Evolutionary conservation across 1,140 invertebrate genomes (phyloP).

Genomic region (Elysia chlorotica): DNA sequence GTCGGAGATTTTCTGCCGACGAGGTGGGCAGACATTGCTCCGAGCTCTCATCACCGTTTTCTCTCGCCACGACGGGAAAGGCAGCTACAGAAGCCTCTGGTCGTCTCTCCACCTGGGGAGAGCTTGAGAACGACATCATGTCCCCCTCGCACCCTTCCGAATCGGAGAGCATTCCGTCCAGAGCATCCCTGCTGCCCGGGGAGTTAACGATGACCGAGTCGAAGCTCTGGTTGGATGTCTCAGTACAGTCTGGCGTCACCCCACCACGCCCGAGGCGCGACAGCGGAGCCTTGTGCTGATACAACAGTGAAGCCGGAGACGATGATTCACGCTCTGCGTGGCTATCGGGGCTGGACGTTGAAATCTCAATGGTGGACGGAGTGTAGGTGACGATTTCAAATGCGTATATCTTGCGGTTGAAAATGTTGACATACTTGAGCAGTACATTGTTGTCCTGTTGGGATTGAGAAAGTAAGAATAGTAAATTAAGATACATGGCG

Average conservation of each 20-base stretch:
- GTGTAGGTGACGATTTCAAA: constrained; percentile 42
- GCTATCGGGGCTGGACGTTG: neutral
- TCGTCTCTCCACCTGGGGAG: too few species aligned
- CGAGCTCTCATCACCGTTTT: neutral
- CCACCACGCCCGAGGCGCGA: neutral
- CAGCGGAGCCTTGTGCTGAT: neutral
- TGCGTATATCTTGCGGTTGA: constrained; percentile 62
- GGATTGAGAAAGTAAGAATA: too few species aligned
- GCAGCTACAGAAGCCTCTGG: too few species aligned
- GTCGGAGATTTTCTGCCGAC: neutral
- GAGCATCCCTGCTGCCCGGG: constrained; percentile 11
- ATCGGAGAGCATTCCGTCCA: constrained; percentile 10
- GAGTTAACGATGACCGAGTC: constrained; percentile 20
- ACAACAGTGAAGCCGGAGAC: neutral
- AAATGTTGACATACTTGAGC: constrained; percentile 66
- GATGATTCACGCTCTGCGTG: neutral
- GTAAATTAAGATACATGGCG: too few species aligned
- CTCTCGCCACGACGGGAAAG: too few species aligned
- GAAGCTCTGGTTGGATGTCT: constrained; percentile 19
- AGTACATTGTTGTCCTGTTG: constrained; percentile 68
- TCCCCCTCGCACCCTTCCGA: constrained; percentile 13
- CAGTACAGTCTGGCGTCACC: neutral
- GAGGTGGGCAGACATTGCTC: constrained; percentile 9
- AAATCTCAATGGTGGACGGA: neutral
- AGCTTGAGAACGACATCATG: too few species aligned